A percentile compares a stretch with the other conserved stretches of the same genome.
Conservation (phyloP, 2,797 vertebrate genomes). For the Mormyrops boulengeri region DNA sequence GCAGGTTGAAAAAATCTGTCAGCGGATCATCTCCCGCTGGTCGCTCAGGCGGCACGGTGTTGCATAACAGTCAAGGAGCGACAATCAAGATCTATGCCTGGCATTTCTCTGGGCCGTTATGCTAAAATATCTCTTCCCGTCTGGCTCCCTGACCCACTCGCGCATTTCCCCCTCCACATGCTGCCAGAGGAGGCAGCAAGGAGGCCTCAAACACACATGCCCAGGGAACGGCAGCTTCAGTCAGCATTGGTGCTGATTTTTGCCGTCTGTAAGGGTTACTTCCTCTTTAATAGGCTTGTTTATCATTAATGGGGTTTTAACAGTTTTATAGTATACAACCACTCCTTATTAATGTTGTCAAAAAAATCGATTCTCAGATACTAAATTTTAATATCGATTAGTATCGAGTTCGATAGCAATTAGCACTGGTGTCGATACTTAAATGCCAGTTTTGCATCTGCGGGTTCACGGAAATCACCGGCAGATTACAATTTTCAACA, state of each 20-base stretch:
- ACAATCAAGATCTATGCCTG: constrained; percentile 56
- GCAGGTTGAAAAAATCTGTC: constrained; percentile 31
- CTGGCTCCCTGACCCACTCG: constrained; percentile 53
- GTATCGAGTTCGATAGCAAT: too few relatives aligned
- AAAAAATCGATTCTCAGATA: too few relatives aligned
- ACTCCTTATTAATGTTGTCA: too few relatives aligned
- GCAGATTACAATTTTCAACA: too few relatives aligned
- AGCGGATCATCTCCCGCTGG: constrained; percentile 36
- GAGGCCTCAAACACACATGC: background rate
- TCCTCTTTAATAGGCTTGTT: background rate
- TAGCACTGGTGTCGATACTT: too few relatives aligned
- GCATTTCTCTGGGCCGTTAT: constrained; percentile 53
- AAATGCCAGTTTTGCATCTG: too few relatives aligned
- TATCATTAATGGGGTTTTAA: background rate
- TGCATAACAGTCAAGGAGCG: constrained; percentile 51
- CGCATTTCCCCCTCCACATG: background rate
- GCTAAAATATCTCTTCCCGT: constrained; percentile 37
- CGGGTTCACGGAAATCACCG: too few relatives aligned
- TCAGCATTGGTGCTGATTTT: background rate
- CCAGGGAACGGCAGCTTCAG: background rate
- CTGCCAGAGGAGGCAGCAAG: background rate
- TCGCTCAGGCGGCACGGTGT: constrained; percentile 36
- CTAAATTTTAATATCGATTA: too few relatives aligned
- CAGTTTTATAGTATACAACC: background rate
- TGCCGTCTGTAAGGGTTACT: background rate